A percentile compares a stretch with the other conserved stretches of the same genome.
phyloP scores from a whole-genome alignment of 1,140 invertebrate genomes.

The Drosophila arizonae region DNA sequence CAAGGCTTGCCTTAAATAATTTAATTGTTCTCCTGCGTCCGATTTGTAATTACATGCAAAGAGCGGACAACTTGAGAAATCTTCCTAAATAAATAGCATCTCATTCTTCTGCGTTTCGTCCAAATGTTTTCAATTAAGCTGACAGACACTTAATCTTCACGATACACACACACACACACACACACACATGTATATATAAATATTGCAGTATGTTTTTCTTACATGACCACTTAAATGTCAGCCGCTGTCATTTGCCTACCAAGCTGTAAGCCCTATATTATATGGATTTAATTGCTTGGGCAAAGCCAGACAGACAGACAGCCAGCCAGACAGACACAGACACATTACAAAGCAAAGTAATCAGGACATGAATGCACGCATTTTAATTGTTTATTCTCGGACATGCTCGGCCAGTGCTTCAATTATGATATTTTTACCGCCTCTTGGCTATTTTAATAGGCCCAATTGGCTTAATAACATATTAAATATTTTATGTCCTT shows the following conservation, averaged over 20 bases:
- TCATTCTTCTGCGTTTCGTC: background rate
- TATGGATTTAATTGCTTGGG: slow-evolving; percentile 34
- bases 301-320: background rate
- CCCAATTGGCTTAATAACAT: background rate
- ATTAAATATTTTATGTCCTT: background rate
- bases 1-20: background rate
- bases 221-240: slow-evolving; percentile 42
- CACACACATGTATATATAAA: background rate
- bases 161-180: background rate
- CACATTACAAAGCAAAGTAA: no score
- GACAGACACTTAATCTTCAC: slow-evolving; percentile 2
- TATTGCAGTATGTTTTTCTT: slow-evolving; percentile 50
- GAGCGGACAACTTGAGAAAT: no score
- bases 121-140: background rate
- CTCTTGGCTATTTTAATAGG: background rate
- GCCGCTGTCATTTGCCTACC: slow-evolving; percentile 23
- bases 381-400: no score
- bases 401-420: slow-evolving; percentile 2
- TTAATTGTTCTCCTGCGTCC: no score
- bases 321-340: no score
- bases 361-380: background rate
- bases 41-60: no score
- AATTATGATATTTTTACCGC: no score
- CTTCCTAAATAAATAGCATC: background rate
- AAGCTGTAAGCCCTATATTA: slow-evolving; percentile 25